Evolutionary conservation across 2,113 vertebrate species (phyloP).

Genomic region (Lagopus muta): DNA sequence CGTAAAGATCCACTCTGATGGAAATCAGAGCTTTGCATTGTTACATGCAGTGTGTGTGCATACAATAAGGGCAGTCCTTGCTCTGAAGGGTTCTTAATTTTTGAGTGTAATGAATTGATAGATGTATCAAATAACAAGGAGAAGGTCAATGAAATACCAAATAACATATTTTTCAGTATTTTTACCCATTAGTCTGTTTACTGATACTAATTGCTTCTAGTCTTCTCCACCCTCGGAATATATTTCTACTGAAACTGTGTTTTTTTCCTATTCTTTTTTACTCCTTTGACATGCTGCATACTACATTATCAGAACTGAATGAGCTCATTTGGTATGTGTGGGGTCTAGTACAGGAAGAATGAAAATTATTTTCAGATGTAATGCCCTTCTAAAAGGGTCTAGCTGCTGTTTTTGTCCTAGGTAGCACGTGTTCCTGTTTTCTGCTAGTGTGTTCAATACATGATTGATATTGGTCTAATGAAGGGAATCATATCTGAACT

Average conservation of each 20-base stretch:
- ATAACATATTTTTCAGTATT: background rate
- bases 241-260: background rate
- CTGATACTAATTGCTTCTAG: background rate
- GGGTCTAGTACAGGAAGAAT: background rate
- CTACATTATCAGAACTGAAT: background rate
- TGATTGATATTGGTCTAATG: background rate
- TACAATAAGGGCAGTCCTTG: background rate
- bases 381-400: background rate
- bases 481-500: background rate
- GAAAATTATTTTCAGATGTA: background rate
- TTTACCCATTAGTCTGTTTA: background rate
- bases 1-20: slow-evolving; percentile 46
- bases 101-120: background rate
- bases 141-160: background rate
- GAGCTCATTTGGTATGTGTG: background rate
- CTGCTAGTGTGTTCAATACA: background rate
- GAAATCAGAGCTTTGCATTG: slow-evolving; percentile 37
- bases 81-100: background rate
- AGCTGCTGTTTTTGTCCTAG: background rate
- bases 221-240: background rate
- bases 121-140: background rate
- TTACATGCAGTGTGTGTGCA: background rate
- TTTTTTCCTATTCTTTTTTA: background rate
- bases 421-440: background rate
- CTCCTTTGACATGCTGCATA: fast-evolving